Evolutionary conservation across 2,888 invertebrate genomes (phyloP), one percentile per base, ranked within the genome.

Genomic region (Drosophila setosimentum): DNA sequence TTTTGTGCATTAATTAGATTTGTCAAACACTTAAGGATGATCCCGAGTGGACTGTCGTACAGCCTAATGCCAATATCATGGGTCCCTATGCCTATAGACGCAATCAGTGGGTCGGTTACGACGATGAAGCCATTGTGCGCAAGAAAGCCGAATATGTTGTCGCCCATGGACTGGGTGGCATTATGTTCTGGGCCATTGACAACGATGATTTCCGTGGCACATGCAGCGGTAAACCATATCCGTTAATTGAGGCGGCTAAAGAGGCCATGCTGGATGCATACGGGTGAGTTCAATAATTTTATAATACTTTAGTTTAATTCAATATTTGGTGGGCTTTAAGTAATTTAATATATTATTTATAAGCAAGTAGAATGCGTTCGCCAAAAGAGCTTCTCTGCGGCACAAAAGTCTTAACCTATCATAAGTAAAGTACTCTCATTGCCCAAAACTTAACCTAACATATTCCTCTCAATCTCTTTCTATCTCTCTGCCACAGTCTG

Each of bases 61-160:
- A 97, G 75, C 97, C 97, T 0, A 96, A 97, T 93, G 94, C 96
- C 0, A 95, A 95, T 33, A 96, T 96, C 0, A 96, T 98, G 96
- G 98, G 98, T 0, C 98, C 99, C 0, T 98, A 97, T 88, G 98
- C 98, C 2, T 97, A 94, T 92, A 95, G 95, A 78, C 97, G 95
- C 29, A 96, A 98, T 93, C 98, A 98, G 93, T 98, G 98, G 98
- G 98, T 98, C 2, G 98, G 98, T 0, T 98, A 97, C 91, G 98
- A 98, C 89, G 98, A 98, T 88, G 95, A 97, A 78, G 95, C 95
- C 13, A 97, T 97, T 54, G 97, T 97, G 0, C 95, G 94, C 89
- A 95, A 95, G 91, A 98, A 98, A 94, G 96, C 97, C 0, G 95
- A 96, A 85, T 98, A 97, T 91, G 98, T 97, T 1, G 96, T 96